Evolutionary conservation across 2,888 invertebrate genomes (phyloP), one percentile per base, ranked within the genome.

Genomic region (Torymus texanus): DNA sequence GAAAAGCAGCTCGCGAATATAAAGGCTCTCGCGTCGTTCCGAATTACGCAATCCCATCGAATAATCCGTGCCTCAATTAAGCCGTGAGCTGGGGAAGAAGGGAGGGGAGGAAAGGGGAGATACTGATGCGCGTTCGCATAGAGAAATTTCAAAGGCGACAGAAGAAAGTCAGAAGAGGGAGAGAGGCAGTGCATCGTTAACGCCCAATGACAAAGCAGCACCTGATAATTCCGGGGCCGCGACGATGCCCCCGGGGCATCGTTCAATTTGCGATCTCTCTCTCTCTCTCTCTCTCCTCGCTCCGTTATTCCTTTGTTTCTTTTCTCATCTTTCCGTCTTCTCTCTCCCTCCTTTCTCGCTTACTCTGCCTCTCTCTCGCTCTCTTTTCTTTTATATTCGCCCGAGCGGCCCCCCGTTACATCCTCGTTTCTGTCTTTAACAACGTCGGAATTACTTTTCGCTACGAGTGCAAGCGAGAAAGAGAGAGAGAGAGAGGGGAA

Each of bases 221-320:
- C 51, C 66, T 56, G 75, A 75, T 78, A 71, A 78, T 61, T 66
- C 58, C 70, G 41, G 18, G 76, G 78, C 82, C 79, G 75, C 80
- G 82, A 78, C 77, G 77, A 66, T 83, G 82, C 85, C 85, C 84
- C 77, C 81, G 83, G 85, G 86, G 84, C 82, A 83, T 84, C 79
- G 83, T 85, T 84, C 85, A 85, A 86, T 85, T 86, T 86, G 83
- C 83, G 83, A 85, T 78, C 75, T 63, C 50, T 66, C 51, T 10
- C 71, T 61, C 59, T 65, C 51, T 68, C 56, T 21, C 41, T 29
- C 65, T 78, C 51, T 67, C 41, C 56, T 18, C 74, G 18, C 12
- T 59, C 16, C 41, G 51, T 61, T 41, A 41, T 41, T 41, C 41
- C 41, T 41, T 41, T 41, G 41, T 41, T 41, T 41, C 41, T 41